Conservation (phyloP, 2,113 vertebrate genomes). For the Cyphomyrus discorhynchus region DNA sequence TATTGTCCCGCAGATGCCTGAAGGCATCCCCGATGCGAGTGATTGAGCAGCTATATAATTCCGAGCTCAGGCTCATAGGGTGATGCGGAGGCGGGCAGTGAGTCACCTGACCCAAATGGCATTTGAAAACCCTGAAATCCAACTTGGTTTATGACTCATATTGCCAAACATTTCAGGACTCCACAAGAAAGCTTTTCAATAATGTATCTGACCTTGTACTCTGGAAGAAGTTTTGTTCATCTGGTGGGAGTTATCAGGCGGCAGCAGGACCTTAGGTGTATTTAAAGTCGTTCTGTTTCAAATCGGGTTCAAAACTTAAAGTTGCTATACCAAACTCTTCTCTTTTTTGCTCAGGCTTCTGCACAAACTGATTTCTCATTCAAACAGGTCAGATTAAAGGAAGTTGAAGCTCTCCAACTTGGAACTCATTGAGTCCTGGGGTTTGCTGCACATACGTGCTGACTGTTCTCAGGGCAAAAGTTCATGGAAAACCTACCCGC, state of each 20-base stretch:
- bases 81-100: background rate
- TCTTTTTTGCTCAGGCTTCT: background rate
- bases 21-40: background rate
- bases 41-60: constrained; percentile 12
- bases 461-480: background rate
- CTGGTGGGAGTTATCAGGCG: background rate
- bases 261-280: background rate
- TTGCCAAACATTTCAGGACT: background rate
- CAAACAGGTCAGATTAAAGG: background rate
- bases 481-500: background rate
- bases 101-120: background rate
- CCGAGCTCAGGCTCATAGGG: background rate
- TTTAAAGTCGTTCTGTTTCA: background rate
- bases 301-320: background rate
- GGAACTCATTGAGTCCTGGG: background rate
- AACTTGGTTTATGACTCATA: constrained; percentile 1
- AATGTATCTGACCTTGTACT: background rate
- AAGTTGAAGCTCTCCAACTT: background rate
- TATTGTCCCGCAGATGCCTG: constrained; percentile 42
- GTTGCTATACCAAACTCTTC: background rate
- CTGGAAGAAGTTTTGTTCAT: background rate
- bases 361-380: background rate
- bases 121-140: constrained; percentile 1
- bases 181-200: background rate
- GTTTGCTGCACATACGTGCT: background rate